phyloP scores from a whole-genome alignment of 2,113 vertebrate species.

The Myotis davidii region DNA sequence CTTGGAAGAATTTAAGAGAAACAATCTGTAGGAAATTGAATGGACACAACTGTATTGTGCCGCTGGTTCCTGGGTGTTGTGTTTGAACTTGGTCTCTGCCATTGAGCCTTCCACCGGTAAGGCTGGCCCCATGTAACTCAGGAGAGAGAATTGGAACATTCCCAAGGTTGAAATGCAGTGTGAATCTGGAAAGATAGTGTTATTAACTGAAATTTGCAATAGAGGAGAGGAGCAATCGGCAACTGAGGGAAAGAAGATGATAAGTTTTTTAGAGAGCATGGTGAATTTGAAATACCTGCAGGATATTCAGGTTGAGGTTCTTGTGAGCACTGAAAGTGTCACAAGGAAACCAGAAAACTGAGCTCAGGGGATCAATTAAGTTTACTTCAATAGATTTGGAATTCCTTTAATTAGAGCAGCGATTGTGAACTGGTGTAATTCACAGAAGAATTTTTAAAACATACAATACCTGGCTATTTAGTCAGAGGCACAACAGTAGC shows the following conservation, averaged over 20 bases:
- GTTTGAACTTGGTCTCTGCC: not conserved
- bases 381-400: conserved; percentile 19
- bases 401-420: conserved; percentile 37
- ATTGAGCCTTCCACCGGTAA: not conserved
- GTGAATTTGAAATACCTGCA: not conserved
- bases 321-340: not conserved
- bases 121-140: not conserved
- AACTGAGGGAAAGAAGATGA: not conserved
- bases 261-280: not conserved
- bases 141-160: not conserved
- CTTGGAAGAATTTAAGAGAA: not conserved
- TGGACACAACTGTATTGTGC: not conserved
- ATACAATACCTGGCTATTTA: not conserved
- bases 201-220: not conserved
- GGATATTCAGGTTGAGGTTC: not conserved
- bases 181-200: not conserved
- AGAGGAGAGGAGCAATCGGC: not conserved
- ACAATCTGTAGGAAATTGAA: not conserved
- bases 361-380: not conserved
- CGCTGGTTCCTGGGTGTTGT: not conserved
- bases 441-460: not conserved
- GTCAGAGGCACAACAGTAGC: not conserved
- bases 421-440: not conserved
- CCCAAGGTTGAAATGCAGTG: conserved; percentile 19
- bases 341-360: conserved; percentile 14